A percentile compares a stretch with the other conserved stretches of the same genome.
These are phyloP conservation scores for Polyergus mexicanus DNA, from an alignment of 1,140 invertebrate genomes.

Conservation along the genomic window DNA sequence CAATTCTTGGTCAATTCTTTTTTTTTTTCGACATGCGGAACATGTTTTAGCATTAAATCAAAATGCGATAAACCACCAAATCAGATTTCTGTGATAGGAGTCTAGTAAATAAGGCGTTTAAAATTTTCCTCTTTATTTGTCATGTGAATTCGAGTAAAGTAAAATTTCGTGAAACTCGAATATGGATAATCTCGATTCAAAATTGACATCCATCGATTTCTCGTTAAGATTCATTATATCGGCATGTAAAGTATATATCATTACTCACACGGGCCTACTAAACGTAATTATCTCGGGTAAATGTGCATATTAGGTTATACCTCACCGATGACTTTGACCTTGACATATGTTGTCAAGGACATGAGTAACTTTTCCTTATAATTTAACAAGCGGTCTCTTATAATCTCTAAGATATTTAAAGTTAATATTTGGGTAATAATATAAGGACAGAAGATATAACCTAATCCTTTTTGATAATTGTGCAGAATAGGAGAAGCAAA, in stretches of 20 bases:
- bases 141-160: neutral
- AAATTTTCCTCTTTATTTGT: conserved; percentile 2
- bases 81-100: conserved; percentile 32
- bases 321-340: too few relatives aligned
- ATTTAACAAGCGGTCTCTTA: too few relatives aligned
- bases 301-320: too few relatives aligned
- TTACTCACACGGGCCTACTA: too few relatives aligned
- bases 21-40: neutral
- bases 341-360: too few relatives aligned
- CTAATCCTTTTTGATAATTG: too few relatives aligned
- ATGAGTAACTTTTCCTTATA: too few relatives aligned
- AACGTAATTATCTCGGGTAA: neutral
- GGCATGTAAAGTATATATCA: too few relatives aligned
- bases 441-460: too few relatives aligned
- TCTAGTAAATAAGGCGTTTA: neutral
- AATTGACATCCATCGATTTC: neutral
- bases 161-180: neutral
- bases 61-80: neutral
- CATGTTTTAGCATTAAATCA: conserved; percentile 21
- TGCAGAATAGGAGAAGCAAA: too few relatives aligned
- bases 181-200: neutral
- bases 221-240: neutral
- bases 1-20: neutral
- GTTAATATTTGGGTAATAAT: too few relatives aligned
- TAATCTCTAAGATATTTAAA: too few relatives aligned